Conservation (phyloP, 2,113 vertebrate genomes). For the Cromileptes altivelis region DNA sequence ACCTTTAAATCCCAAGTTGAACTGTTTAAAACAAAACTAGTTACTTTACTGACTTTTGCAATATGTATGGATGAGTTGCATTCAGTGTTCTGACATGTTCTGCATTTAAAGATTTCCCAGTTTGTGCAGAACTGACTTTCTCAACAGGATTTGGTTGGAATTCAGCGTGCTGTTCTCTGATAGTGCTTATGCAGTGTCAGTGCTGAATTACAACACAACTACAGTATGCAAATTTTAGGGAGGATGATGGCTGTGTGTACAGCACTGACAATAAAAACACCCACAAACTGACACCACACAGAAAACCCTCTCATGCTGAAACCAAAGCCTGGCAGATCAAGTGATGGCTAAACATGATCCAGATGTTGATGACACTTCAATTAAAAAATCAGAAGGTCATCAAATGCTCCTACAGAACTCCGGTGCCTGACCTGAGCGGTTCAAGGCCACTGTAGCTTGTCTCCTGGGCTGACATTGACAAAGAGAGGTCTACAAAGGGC, state of each 20-base stretch:
- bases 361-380: background rate
- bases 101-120: background rate
- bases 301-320: background rate
- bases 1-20: background rate
- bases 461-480: background rate
- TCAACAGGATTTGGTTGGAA: background rate
- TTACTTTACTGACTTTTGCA: background rate
- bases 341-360: background rate
- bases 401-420: background rate
- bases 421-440: background rate
- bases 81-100: background rate
- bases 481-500: slow-evolving; percentile 6
- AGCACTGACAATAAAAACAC: background rate
- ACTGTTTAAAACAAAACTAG: background rate
- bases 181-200: background rate
- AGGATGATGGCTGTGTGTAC: background rate
- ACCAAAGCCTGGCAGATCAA: background rate
- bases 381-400: slow-evolving; percentile 4
- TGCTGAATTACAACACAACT: background rate
- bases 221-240: background rate
- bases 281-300: background rate
- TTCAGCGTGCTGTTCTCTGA: background rate
- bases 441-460: background rate
- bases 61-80: background rate
- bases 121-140: slow-evolving; percentile 6